Evolutionary conservation across 2,113 vertebrate genomes (phyloP).

Genomic region (Scolopax mira): DNA sequence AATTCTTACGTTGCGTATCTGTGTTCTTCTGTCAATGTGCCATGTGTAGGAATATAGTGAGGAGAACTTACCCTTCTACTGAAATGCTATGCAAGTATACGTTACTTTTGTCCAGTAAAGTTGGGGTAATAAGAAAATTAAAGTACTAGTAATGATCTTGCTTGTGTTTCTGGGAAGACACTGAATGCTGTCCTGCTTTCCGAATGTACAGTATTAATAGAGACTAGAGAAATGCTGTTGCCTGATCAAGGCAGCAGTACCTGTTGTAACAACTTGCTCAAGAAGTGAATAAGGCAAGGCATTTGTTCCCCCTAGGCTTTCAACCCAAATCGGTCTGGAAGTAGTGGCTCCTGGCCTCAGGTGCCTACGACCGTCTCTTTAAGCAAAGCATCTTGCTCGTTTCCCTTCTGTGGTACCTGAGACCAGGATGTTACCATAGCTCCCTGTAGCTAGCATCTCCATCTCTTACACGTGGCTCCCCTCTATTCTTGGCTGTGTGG

Average conservation of each 20-base stretch:
- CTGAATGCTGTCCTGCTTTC: neutral
- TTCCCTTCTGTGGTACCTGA: neutral
- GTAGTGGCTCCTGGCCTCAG: neutral
- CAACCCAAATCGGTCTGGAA: neutral
- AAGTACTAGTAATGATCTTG: neutral
- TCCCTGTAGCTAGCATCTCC: neutral
- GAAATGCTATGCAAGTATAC: neutral
- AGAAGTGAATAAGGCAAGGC: neutral
- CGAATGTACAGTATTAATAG: neutral
- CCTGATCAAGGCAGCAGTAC: neutral
- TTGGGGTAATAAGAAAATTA: neutral
- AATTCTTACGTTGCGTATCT: neutral
- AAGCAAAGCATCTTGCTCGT: neutral
- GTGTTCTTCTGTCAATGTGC: neutral
- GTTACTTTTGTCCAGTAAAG: neutral
- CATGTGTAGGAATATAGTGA: neutral
- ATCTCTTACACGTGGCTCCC: neutral
- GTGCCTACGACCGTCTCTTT: rapidly evolving
- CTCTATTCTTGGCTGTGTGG: neutral
- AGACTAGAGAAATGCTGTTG: neutral
- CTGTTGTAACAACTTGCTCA: neutral
- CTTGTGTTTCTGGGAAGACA: neutral
- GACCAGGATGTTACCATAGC: neutral
- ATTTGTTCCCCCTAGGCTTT: neutral
- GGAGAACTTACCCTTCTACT: neutral